These are phyloP conservation scores for Mionectes olivaceus DNA, from an alignment of 2,797 vertebrate species.

Conservation along the genomic window DNA sequence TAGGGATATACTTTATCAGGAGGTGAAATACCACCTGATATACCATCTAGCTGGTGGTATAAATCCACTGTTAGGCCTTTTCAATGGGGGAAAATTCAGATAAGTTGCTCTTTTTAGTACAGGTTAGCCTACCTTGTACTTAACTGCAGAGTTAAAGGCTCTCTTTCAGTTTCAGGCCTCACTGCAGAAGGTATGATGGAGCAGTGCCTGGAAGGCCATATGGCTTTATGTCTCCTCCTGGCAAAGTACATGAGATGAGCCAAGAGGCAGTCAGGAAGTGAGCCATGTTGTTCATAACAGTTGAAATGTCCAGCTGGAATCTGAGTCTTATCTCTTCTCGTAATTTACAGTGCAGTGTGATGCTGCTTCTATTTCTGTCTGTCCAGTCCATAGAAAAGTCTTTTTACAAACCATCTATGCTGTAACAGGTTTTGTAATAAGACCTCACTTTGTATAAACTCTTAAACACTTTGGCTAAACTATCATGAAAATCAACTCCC, in stretches of 20 bases:
- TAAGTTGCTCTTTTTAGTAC: neutral
- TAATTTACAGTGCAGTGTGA: neutral
- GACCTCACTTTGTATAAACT: neutral
- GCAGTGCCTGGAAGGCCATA: neutral
- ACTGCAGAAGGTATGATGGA: neutral
- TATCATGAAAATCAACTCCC: neutral
- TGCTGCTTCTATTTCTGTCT: neutral
- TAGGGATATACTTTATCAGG: neutral
- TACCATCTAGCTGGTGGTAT: neutral
- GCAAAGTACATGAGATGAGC: neutral
- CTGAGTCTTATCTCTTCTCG: neutral
- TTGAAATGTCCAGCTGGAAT: constrained; percentile 45
- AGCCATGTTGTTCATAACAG: neutral
- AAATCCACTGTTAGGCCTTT: neutral
- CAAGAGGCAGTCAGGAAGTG: constrained; percentile 8
- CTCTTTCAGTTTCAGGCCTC: neutral
- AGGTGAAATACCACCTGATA: too few species aligned
- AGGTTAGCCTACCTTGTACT: neutral
- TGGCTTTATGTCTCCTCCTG: neutral
- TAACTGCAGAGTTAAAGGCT: neutral
- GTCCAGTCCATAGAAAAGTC: neutral
- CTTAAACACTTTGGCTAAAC: neutral
- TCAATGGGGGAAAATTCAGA: neutral
- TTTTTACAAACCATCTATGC: neutral
- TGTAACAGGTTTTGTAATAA: neutral